Conservation (phyloP, 64 coral and sea anemone genomes). For the Porites australiensis region DNA sequence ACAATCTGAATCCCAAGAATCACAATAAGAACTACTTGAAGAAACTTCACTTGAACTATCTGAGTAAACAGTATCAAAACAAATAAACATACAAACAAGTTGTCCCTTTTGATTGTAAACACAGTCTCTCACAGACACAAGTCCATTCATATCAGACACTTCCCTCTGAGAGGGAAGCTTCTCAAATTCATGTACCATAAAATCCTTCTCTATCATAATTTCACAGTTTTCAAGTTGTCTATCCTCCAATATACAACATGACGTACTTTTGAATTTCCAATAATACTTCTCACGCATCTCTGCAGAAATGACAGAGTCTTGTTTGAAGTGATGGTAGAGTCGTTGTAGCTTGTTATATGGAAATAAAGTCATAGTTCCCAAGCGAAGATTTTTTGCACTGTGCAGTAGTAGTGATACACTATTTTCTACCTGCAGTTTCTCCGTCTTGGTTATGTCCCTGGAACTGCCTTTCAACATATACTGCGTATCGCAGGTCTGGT, state of each 20-base stretch:
- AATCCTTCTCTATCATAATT: background rate
- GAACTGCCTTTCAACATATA: background rate
- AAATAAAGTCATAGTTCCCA: background rate
- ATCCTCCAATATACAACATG: background rate
- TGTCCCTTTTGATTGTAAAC: conserved; percentile 30
- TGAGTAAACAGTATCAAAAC: conserved; percentile 17
- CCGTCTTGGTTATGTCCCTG: background rate
- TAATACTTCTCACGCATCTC: too few relatives aligned
- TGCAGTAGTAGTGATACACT: background rate
- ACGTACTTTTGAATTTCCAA: background rate
- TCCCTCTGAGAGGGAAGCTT: background rate
- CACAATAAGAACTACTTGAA: background rate
- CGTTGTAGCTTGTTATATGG: background rate
- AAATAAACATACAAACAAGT: conserved; percentile 39
- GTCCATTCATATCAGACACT: background rate
- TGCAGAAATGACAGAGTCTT: background rate
- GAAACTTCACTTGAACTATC: conserved; percentile 22
- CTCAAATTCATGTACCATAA: background rate
- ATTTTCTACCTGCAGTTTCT: background rate
- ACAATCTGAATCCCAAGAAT: background rate
- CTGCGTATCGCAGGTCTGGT: background rate
- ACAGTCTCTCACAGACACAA: conserved; percentile 9
- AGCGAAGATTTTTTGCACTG: background rate
- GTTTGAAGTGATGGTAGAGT: background rate
- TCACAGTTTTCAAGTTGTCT: background rate